Evolutionary conservation across 1,140 invertebrate species (phyloP), one percentile per base, ranked within the genome.

Genomic region (Leptonema lineaticorne): DNA sequence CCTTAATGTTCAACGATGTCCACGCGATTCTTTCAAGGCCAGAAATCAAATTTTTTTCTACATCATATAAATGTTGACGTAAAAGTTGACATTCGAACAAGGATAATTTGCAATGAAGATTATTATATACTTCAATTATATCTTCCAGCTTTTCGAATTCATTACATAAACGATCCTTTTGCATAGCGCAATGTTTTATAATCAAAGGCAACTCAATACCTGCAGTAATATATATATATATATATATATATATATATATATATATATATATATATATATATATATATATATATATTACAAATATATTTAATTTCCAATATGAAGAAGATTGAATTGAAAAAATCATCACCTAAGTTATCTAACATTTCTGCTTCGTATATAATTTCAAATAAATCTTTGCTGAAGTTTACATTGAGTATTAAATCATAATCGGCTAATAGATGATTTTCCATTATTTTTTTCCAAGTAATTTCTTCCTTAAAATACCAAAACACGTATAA

Each of bases 11-110:
- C 2, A 95, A 80, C 0, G 92, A 92, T 68, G 88, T 90, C 93
- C 93, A 96, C 62, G 89, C 92, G 27, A 94, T 87, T 27, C 93
- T 84, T 5, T 88, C 89, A 0, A 91, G 77, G 6, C 93, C 93
- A 24, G 92, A 90, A 65, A 91, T 85, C 59, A 96, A 90, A 45
- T 88, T 84, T 22, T 89, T 85, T 74, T 94, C 90, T 46, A 93
- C 85, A 37, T 92, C 86, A 74, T 85, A 80, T 2, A 95, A 83
- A 69, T 88, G 86, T 0, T 83, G 82, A 63, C 87, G 89, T 71
- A 92, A 76, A 20, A 92, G 83, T 69, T 87, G 81, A 5, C 89
- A 87, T 75, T 91, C 88, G 0, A 87, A 85, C 5, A 80, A 75
- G 11, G 86, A 86, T 8, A 92, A 77, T 45, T 84, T 84, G 0